phyloP scores from a whole-genome alignment of 2,888 invertebrate genomes.

The Noctua pronuba region DNA sequence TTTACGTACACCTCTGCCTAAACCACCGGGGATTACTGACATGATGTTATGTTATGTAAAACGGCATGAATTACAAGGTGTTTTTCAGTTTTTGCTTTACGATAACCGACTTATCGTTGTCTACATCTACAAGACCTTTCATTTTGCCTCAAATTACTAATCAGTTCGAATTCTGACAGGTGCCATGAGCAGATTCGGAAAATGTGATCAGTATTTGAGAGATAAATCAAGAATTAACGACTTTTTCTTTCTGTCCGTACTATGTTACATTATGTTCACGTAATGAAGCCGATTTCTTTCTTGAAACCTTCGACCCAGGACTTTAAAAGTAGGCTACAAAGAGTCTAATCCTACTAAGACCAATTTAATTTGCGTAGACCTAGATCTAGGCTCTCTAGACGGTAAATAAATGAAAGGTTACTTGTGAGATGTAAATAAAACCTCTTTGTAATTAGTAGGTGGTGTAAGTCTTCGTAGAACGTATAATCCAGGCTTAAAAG shows the following conservation, averaged over 20 bases:
- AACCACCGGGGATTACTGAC: no score
- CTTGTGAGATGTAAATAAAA: slow-evolving; percentile 54
- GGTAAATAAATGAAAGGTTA: slow-evolving; percentile 41
- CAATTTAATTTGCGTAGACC: slow-evolving; percentile 15
- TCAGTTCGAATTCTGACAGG: not conserved
- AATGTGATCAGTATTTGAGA: not conserved
- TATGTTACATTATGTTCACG: not conserved
- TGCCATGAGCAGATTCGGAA: not conserved
- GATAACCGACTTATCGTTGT: not conserved
- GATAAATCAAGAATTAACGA: not conserved
- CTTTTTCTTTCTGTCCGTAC: not conserved
- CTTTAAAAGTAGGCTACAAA: not conserved
- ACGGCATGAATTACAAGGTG: not conserved
- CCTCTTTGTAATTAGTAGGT: slow-evolving; percentile 43
- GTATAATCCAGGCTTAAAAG: slow-evolving; percentile 43
- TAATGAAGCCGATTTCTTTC: not conserved
- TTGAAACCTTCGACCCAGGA: not conserved
- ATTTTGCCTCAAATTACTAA: not conserved
- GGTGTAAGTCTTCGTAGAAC: slow-evolving; percentile 30
- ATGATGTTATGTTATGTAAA: no score
- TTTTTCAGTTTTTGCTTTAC: not conserved
- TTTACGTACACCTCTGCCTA: no score
- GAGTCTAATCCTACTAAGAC: not conserved
- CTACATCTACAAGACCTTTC: not conserved
- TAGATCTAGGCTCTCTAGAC: not conserved